Percentiles rank a stretch among this genome's conserved stretches.
These are phyloP conservation scores for Xenentodon cancila DNA, from an alignment of 2,797 vertebrate genomes.

Conservation along the genomic window DNA sequence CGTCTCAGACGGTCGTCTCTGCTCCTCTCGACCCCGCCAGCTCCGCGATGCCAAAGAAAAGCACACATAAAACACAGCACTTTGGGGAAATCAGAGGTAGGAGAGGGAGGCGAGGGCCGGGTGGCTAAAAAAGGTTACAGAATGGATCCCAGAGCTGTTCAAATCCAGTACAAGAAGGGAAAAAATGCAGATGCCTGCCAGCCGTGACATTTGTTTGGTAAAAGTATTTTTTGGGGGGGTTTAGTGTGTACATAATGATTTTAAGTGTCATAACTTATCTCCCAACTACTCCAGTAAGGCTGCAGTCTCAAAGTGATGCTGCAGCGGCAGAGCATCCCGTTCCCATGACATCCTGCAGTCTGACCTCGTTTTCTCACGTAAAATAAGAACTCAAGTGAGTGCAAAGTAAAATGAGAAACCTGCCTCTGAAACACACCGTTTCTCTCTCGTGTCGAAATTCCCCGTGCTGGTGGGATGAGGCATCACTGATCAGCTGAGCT, in stretches of 20 bases:
- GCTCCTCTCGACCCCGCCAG: conserved; percentile 64
- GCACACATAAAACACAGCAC: conserved; percentile 71
- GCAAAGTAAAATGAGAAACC: conserved; percentile 9
- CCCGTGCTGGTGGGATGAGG: neutral
- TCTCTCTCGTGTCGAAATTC: neutral
- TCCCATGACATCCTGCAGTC: conserved; percentile 27
- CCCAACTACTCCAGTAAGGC: neutral
- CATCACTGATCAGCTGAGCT: neutral
- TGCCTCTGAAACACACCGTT: conserved; percentile 4
- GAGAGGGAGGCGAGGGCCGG: conserved; percentile 29
- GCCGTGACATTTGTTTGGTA: conserved; percentile 10
- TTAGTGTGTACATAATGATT: neutral
- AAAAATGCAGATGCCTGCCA: conserved; percentile 30
- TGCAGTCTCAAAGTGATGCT: neutral
- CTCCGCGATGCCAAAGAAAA: conserved; percentile 65
- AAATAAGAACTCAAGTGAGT: neutral
- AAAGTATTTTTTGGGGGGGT: neutral
- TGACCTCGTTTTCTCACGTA: neutral
- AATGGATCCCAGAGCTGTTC: conserved; percentile 23
- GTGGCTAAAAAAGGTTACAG: conserved; percentile 61
- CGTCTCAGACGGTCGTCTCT: conserved; percentile 65
- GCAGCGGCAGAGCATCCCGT: conserved; percentile 5
- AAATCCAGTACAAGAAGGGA: conserved; percentile 18
- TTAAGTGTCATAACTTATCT: neutral
- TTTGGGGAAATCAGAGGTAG: conserved; percentile 72